These are phyloP conservation scores for Sturmia bella DNA, from an alignment of 2,888 invertebrate species.

Conservation along the genomic window DNA sequence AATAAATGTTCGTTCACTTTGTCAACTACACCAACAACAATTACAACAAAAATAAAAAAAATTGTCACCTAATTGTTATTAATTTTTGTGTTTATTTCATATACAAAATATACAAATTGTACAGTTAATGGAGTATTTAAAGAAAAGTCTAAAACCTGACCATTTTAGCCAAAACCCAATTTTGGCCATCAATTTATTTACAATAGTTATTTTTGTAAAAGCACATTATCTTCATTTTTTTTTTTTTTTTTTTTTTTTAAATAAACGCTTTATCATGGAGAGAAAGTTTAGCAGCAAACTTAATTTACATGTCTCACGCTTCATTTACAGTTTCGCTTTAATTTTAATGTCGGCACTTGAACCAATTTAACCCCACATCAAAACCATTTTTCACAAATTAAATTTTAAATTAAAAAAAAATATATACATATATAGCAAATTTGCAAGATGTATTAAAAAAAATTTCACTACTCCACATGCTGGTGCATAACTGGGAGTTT, in stretches of 20 bases:
- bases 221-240: constrained; percentile 36
- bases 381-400: no score
- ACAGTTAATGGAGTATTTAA: constrained; percentile 53
- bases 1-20: constrained; percentile 61
- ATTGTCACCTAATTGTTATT: constrained; percentile 38
- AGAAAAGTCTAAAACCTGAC: neutral
- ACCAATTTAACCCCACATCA: no score
- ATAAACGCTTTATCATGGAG: neutral
- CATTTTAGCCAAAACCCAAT: no score
- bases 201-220: neutral
- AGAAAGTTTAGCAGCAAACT: neutral
- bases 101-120: constrained; percentile 16
- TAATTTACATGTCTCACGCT: constrained; percentile 23
- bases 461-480: no score
- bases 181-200: no score
- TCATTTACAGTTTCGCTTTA: constrained; percentile 15
- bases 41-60: constrained; percentile 69
- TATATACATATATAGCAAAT: no score
- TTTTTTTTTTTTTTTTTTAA: no score
- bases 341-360: neutral
- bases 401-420: no score
- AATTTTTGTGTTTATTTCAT: constrained; percentile 8
- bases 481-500: no score
- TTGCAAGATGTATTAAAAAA: no score
- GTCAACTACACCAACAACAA: constrained; percentile 70